Evolutionary conservation across 2,113 vertebrate genomes (phyloP), one percentile per base, ranked within the genome.

Genomic region (Polypterus bichir): DNA sequence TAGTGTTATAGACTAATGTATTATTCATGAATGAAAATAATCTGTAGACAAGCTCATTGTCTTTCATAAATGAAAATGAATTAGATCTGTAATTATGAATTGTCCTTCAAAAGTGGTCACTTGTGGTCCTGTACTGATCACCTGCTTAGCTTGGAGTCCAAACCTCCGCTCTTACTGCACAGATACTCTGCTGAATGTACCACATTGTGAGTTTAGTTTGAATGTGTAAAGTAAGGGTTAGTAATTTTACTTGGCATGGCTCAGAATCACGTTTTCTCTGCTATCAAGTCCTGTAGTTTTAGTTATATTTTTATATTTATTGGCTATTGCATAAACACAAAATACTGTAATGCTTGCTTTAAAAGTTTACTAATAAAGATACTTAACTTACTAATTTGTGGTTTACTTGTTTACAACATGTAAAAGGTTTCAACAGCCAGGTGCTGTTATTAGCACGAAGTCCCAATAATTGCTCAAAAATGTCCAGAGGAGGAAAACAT

Each of bases 351-450:
- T 72, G 70, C 71, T 76, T 66, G 73, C 72, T 73, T 75, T 70
- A 64, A 69, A 74, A 66, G 57, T 81, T 81, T 76, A 73, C 74
- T 73, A 81, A 80, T 83, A 81, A 83, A 83, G 74, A 70, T 68
- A 57, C 73, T 68, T 80, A 68, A 71, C 73, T 70, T 68, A 64
- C 62, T 65, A 59, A 64, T 62, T 55, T 60, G 59, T 6, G 27
- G 27, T 27, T 27, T 27, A 27, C 27, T 27, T 27, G 27, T 27
- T 27, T 27, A 27, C 27, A 27, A 27, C 27, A 27, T 27, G 27
- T 27, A 27, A 27, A 27, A 27, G 27, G 27, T 27, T 27, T 27
- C 27, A 27, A 27, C 27, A 27, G 27, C 2, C 27, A 27, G 27
- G 27, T 27, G 27, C 27, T 27, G 27, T 27, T 27, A 27, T 27